These are phyloP conservation scores for Simalia tracyae DNA, from an alignment of 2,797 vertebrate species.

Conservation along the genomic window DNA sequence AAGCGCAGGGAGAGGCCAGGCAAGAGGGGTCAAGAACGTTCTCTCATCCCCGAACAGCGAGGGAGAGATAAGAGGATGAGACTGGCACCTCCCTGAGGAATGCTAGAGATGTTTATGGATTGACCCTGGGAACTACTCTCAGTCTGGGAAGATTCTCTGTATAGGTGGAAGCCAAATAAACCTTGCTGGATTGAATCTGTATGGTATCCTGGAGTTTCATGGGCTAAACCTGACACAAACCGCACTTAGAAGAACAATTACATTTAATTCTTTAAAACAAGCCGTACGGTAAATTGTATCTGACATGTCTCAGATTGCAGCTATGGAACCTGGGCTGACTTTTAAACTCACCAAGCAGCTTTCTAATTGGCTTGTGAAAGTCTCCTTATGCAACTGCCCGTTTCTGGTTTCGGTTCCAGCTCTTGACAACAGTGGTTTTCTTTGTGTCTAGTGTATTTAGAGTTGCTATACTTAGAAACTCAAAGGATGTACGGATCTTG, in stretches of 20 bases:
- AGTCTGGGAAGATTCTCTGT: too few species aligned
- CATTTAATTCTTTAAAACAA: background rate
- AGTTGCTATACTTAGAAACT: background rate
- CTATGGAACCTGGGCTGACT: background rate
- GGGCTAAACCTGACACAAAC: background rate
- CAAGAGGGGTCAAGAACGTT: too few species aligned
- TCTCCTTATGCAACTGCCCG: background rate
- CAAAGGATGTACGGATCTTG: background rate
- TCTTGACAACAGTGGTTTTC: background rate
- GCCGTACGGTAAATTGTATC: background rate
- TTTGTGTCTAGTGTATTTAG: background rate
- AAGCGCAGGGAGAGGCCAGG: too few species aligned
- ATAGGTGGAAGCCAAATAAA: too few species aligned
- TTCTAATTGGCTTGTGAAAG: background rate
- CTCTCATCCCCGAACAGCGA: too few species aligned
- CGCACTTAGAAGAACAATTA: background rate
- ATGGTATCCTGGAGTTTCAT: too few species aligned
- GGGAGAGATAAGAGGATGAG: too few species aligned
- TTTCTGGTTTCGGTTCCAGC: background rate
- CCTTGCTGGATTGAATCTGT: too few species aligned
- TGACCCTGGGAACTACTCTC: too few species aligned
- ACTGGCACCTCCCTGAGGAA: too few species aligned
- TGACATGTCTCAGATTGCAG: background rate
- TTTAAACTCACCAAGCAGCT: background rate
- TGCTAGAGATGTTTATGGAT: too few species aligned